Conservation (phyloP, 2,797 vertebrate genomes). For the Scolopax rusticola region DNA sequence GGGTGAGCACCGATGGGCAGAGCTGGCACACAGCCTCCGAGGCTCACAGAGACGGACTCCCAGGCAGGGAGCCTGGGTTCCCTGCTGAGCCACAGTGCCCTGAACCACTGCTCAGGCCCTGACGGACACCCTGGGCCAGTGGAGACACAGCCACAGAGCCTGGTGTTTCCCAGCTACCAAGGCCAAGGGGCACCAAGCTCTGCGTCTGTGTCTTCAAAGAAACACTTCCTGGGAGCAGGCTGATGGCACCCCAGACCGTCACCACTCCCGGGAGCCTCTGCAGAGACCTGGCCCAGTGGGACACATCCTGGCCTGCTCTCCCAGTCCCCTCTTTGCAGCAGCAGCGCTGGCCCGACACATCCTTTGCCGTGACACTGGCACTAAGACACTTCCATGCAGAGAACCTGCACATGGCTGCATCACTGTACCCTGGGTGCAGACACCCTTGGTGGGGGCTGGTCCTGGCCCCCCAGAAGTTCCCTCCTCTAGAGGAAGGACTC, state of each 20-base stretch:
- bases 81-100: fast-evolving
- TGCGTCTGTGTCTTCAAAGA: too few relatives aligned
- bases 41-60: background rate
- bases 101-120: fast-evolving
- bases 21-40: background rate
- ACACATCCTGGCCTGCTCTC: background rate
- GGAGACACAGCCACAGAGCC: background rate
- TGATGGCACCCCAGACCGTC: background rate
- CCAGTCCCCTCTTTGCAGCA: fast-evolving
- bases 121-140: fast-evolving
- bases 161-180: too few relatives aligned
- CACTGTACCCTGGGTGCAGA: fast-evolving
- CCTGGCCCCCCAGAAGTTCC: background rate
- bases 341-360: background rate
- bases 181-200: too few relatives aligned
- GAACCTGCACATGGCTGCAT: fast-evolving
- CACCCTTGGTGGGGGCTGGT: too few relatives aligned
- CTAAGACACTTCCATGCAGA: fast-evolving
- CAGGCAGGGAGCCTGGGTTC: background rate
- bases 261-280: fast-evolving
- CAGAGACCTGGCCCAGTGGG: background rate
- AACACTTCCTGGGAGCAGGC: background rate
- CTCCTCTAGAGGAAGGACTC: background rate
- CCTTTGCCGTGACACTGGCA: background rate
- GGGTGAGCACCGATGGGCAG: fast-evolving